Evolutionary conservation across 2,113 vertebrate species (phyloP), one percentile per base, ranked within the genome.

Genomic region (Polypterus senegalus): DNA sequence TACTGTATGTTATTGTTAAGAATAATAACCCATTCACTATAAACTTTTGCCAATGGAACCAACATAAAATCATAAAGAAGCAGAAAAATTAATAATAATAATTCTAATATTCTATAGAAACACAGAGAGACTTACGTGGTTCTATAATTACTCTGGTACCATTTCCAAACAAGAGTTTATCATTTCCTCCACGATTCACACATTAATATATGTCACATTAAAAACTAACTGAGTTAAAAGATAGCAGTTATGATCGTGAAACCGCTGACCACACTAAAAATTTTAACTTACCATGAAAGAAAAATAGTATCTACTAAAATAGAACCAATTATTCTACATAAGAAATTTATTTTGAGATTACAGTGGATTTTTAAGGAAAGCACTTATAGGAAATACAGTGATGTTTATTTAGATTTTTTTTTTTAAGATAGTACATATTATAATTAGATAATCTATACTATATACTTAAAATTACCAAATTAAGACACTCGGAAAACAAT

Each of bases 161-260:
- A 7, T 27, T 57, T 3, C 56, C 56, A 44, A 57, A 57, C 5
- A 57, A 9, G 27, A 44, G 9, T 9, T 57, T 57, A 7, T 45
- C 56, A 44, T 2, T 44, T 57, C 56, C 56, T 57, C 56, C 56
- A 57, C 27, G 2, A 57, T 27, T 57, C 56, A 57, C 56, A 57
- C 56, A 57, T 11, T 57, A 27, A 43, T 6, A 7, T 5, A 5
- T 44, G 4, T 6, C 27, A 4, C 27, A 7, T 6, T 45, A 57
- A 57, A 57, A 57, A 57, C 56, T 52, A 10, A 6, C 7, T 4
- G 10, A 52, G 51, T 10, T 52, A 52, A 52, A 52, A 3, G 10
- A 52, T 52, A 3, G 10, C 7, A 3, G 7, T 7, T 10, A 52
- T 52, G 51, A 4, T 8, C 51, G 3, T 8, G 7, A 52, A 3